A percentile compares a stretch with the other conserved stretches of the same genome.
phyloP scores from a whole-genome alignment of 1,140 invertebrate species.

The Diploscapter pachys region DNA sequence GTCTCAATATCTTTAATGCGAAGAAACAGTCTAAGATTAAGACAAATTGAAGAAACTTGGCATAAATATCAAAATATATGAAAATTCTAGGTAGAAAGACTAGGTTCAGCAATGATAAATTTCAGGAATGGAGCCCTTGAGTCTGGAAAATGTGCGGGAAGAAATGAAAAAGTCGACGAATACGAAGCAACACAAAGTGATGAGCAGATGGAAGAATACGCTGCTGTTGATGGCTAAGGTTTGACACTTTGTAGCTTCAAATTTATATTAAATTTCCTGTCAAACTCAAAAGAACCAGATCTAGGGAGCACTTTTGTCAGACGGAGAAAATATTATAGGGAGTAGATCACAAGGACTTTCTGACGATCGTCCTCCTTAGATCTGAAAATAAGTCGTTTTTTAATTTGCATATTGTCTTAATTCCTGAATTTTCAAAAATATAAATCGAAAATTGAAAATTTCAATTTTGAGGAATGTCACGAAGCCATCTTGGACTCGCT shows the following conservation, averaged over 20 bases:
- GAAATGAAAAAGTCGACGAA: slow-evolving; percentile 7
- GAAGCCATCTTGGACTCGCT: slow-evolving; percentile 86
- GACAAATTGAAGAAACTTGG: background rate
- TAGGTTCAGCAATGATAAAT: background rate
- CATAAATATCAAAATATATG: background rate
- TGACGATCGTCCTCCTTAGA: too few relatives aligned
- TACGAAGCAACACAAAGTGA: slow-evolving; percentile 20
- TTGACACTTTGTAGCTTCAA: too few relatives aligned
- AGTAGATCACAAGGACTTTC: too few relatives aligned
- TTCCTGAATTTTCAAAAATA: too few relatives aligned
- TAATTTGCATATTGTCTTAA: too few relatives aligned
- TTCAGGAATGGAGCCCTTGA: background rate
- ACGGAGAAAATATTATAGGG: too few relatives aligned
- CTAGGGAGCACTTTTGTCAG: too few relatives aligned
- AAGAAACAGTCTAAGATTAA: background rate
- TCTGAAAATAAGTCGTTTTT: too few relatives aligned
- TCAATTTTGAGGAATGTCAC: slow-evolving; percentile 58
- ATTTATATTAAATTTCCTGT: too few relatives aligned
- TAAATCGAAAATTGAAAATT: too few relatives aligned
- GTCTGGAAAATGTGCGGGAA: slow-evolving; percentile 1
- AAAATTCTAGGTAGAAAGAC: background rate
- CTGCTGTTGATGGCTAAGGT: slow-evolving; percentile 48
- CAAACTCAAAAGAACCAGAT: too few relatives aligned
- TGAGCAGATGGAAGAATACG: slow-evolving; percentile 48
- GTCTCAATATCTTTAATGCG: background rate